A percentile compares a stretch with the other conserved stretches of the same genome.
Evolutionary conservation across 1,140 invertebrate genomes (phyloP).

Genomic region (Stegodyphus mimosarum): DNA sequence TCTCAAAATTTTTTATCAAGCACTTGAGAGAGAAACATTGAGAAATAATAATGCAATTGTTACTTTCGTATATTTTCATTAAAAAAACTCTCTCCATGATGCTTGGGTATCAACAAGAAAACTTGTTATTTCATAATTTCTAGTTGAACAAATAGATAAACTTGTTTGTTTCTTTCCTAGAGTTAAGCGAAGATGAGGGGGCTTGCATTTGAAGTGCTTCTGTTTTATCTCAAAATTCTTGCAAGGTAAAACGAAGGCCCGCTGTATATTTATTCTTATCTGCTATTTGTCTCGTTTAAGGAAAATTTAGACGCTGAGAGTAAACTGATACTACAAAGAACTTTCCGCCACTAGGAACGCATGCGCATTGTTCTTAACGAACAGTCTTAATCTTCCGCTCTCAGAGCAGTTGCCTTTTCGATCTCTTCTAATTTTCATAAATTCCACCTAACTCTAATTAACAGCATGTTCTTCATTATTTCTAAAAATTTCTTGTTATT

Average conservation of each 20-base stretch:
- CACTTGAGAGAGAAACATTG: too few species aligned
- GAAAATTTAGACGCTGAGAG: constrained; percentile 21
- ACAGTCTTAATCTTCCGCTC: neutral
- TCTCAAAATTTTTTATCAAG: too few species aligned
- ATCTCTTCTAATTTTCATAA: neutral
- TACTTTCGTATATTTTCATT: too few species aligned
- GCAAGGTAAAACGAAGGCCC: constrained; percentile 19
- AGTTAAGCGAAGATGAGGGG: neutral
- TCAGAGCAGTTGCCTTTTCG: constrained; percentile 14
- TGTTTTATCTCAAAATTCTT: constrained; percentile 27
- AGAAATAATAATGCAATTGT: too few species aligned
- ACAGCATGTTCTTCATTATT: constrained; percentile 19
- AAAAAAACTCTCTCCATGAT: too few species aligned
- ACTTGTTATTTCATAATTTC: too few species aligned
- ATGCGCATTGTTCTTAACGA: constrained; percentile 2
- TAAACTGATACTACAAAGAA: constrained; percentile 51
- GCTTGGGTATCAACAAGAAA: too few species aligned
- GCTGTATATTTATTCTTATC: constrained; percentile 51
- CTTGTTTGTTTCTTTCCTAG: constrained; percentile 12
- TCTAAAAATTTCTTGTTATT: constrained; percentile 43
- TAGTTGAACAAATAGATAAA: neutral
- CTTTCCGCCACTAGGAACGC: constrained; percentile 27
- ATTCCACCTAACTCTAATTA: too few species aligned
- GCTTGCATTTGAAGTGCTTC: constrained; percentile 33
- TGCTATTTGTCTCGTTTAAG: constrained; percentile 16